Percentiles rank a stretch among this genome's conserved stretches.
These are phyloP conservation scores for Tragulus kanchil DNA, from an alignment of 2,113 vertebrate genomes.

Conservation along the genomic window DNA sequence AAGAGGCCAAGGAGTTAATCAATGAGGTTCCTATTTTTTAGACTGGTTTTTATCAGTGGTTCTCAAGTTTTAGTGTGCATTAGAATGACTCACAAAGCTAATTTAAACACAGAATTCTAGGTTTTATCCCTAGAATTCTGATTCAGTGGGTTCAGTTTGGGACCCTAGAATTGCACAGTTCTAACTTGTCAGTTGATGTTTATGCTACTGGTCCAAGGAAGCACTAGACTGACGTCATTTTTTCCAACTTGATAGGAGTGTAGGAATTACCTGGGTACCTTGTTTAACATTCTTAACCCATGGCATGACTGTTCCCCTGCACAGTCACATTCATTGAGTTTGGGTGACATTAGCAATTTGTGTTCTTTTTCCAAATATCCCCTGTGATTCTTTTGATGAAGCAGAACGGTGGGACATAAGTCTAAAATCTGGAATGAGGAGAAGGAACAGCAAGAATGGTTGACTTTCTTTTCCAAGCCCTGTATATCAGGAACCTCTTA, in stretches of 20 bases:
- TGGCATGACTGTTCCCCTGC: neutral
- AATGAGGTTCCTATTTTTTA: neutral
- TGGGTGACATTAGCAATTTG: neutral
- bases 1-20: neutral
- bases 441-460: neutral
- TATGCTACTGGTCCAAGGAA: neutral
- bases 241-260: neutral
- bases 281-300: neutral
- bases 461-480: neutral
- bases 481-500: neutral
- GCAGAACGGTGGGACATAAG: neutral
- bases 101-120: neutral
- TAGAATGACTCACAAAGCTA: neutral
- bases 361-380: neutral
- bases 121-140: neutral
- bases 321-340: neutral
- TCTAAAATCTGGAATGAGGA: neutral
- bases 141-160: neutral
- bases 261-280: neutral
- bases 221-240: neutral
- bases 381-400: neutral
- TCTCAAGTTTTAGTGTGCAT: neutral
- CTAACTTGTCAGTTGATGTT: neutral
- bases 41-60: neutral
- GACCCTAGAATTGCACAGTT: neutral